Evolutionary conservation across 2,888 invertebrate species (phyloP).

Genomic region (Clepsis dumicolana): DNA sequence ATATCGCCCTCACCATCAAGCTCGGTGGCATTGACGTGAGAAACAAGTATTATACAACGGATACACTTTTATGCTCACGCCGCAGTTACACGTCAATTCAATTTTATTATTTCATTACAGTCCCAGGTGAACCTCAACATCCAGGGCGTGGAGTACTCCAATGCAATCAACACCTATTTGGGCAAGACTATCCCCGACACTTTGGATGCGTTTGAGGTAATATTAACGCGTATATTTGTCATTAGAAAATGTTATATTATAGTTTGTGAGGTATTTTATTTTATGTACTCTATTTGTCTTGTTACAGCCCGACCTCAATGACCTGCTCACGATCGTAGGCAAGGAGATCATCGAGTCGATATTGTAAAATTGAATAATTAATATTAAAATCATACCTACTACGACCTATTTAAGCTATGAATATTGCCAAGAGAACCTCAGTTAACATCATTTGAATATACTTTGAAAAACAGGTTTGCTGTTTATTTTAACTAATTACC

Average conservation of each 20-base stretch:
- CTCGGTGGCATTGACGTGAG: slow-evolving; percentile 60
- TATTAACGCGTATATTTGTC: neutral
- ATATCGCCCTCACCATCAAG: slow-evolving; percentile 53
- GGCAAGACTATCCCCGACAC: slow-evolving; percentile 48
- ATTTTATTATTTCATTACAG: slow-evolving; percentile 47
- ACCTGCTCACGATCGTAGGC: slow-evolving; percentile 48
- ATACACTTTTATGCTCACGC: neutral
- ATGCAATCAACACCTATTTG: slow-evolving; percentile 47
- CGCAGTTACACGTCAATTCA: neutral
- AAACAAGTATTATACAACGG: neutral
- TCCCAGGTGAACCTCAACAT: slow-evolving; percentile 46
- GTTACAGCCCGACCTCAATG: slow-evolving; percentile 53
- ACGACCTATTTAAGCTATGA: neutral
- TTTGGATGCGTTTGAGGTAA: slow-evolving; percentile 50
- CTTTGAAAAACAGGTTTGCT: neutral
- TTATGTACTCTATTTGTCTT: slow-evolving; percentile 1
- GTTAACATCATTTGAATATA: neutral
- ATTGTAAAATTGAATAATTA: slow-evolving; percentile 32
- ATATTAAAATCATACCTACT: neutral
- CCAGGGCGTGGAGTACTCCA: slow-evolving; percentile 45
- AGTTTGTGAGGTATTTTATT: neutral
- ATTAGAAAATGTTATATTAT: neutral
- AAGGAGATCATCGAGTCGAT: slow-evolving; percentile 45
- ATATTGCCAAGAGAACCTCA: neutral
- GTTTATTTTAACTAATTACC: neutral